A percentile compares a stretch with the other conserved stretches of the same genome.
phyloP scores from a whole-genome alignment of 2,113 vertebrate species.

The Spizaetus ornatus region DNA sequence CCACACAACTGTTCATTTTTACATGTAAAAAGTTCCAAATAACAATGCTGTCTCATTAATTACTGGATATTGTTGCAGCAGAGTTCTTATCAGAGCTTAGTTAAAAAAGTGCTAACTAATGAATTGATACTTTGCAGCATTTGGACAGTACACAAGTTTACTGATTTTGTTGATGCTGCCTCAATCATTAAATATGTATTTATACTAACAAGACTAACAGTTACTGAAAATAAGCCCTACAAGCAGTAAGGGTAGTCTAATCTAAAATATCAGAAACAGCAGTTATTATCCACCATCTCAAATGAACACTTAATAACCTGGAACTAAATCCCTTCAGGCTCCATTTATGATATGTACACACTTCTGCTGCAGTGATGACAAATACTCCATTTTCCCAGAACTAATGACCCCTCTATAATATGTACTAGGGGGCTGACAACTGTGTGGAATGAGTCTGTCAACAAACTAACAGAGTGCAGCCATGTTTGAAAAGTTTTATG shows the following conservation, averaged over 20 bases:
- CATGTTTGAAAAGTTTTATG: slow-evolving; percentile 24
- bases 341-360: slow-evolving; percentile 54
- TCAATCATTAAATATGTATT: slow-evolving; percentile 6
- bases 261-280: slow-evolving; percentile 34
- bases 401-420: slow-evolving; percentile 58
- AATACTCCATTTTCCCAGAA: slow-evolving; percentile 43
- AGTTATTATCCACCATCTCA: slow-evolving; percentile 30
- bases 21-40: neutral
- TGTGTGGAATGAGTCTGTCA: slow-evolving; percentile 49
- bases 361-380: slow-evolving; percentile 57
- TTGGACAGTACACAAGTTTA: neutral
- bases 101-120: neutral
- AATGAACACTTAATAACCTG: slow-evolving; percentile 66
- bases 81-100: neutral
- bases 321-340: slow-evolving; percentile 67
- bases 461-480: slow-evolving; percentile 27
- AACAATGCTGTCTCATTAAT: neutral
- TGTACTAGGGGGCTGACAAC: slow-evolving; percentile 20
- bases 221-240: slow-evolving; percentile 3
- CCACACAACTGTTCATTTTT: neutral
- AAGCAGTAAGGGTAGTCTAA: neutral
- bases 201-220: slow-evolving; percentile 2
- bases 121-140: neutral
- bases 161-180: neutral
- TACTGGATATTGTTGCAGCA: neutral